Percentiles rank a stretch among this genome's conserved stretches.
These are phyloP conservation scores for Pseudomyrmex concolor DNA, from an alignment of 1,140 invertebrate species.

Conservation along the genomic window DNA sequence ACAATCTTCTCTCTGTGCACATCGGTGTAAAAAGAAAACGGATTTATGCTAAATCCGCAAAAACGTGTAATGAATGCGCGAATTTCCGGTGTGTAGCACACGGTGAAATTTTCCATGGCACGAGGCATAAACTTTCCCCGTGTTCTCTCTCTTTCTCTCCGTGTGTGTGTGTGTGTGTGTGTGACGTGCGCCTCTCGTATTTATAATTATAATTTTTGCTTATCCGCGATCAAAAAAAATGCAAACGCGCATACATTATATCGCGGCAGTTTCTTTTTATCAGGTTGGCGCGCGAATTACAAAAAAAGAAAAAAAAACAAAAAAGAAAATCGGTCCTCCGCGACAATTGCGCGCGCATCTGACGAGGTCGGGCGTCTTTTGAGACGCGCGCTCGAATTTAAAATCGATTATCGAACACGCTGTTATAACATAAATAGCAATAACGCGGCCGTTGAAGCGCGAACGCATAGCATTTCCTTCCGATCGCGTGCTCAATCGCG, in stretches of 20 bases:
- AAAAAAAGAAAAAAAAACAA: too few relatives aligned
- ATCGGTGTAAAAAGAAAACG: constrained; percentile 1
- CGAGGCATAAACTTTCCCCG: neutral
- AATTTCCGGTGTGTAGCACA: neutral
- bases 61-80: constrained; percentile 26
- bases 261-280: constrained; percentile 9
- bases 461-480: neutral
- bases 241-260: constrained; percentile 16
- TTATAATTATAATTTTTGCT: constrained; percentile 44
- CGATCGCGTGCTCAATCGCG: constrained; percentile 44
- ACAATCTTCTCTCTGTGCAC: neutral
- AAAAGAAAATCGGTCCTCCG: neutral
- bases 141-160: too few relatives aligned
- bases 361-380: neutral
- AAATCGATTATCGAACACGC: neutral
- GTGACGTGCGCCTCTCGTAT: constrained; percentile 5
- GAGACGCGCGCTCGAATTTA: neutral
- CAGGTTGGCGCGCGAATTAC: too few relatives aligned
- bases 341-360: neutral
- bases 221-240: constrained; percentile 8
- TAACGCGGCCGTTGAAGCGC: constrained; percentile 45
- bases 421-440: constrained; percentile 6
- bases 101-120: constrained; percentile 34
- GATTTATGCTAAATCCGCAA: constrained; percentile 50
- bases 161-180: neutral